Base-by-base conservation (phyloP, 2,888 invertebrate genomes). In the Pseudanteris insignis region DNA sequence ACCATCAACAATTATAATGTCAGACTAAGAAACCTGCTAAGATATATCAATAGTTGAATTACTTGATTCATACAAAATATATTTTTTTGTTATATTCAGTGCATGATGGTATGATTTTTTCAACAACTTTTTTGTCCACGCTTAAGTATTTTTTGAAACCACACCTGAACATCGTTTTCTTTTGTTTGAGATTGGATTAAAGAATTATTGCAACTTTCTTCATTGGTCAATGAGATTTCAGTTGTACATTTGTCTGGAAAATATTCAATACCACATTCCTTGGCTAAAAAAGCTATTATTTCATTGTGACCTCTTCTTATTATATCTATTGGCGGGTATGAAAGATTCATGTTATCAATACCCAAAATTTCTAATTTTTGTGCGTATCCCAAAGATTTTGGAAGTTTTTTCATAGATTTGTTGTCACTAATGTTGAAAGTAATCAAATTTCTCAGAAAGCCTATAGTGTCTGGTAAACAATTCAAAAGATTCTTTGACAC, bases 401-500 rank as follows among this genome's bases (percentile, higher is more conserved):
- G 89, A 46, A 91, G 79, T 70, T 81, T 80, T 66, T 81, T 83
- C 60, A 90, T 79, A 38, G 83, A 76, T 65, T 77, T 79, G 80
- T 90, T 90, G 33, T 83, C 81, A 68, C 82, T 83, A 36, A 91
- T 73, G 71, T 86, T 85, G 26, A 92, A 80, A 66, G 81, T 83
- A 63, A 82, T 83, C 48, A 92, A 81, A 63, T 81, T 83, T 65
- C 81, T 83, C 67, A 92, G 81, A 65, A 86, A 82, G 41, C 89
- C 89, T 26, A 91, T 76, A 53, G 83, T 80, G 25, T 85, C 82
- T 48, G 90, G 88, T 64, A 91, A 78, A 58, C 78, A 79, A 74
- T 84, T 86, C 37, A 92, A 80, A 68, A 82, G 83, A 81, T 93
- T 93, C 68, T 84, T 83, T 18, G 91, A 88, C 24, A 89, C 79